These are phyloP conservation scores for Ibycter americanus DNA, from an alignment of 2,797 vertebrate species.

Conservation along the genomic window DNA sequence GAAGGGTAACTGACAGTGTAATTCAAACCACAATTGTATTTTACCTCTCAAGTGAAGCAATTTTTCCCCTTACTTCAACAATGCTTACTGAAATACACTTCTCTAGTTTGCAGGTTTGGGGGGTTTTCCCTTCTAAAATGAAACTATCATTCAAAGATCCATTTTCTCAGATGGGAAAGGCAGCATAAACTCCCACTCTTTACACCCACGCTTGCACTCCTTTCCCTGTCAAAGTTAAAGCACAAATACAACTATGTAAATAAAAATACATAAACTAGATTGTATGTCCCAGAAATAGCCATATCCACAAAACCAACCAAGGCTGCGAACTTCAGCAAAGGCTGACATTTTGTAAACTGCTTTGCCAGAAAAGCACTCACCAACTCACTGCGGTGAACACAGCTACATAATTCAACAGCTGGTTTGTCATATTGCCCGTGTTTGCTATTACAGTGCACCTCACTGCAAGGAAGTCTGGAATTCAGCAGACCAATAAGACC, in stretches of 20 bases:
- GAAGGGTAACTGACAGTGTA: not conserved
- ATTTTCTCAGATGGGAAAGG: not conserved
- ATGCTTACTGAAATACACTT: not conserved
- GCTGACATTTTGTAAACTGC: not conserved
- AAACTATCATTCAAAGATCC: not conserved
- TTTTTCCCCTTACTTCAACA: not conserved
- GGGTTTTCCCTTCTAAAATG: not conserved
- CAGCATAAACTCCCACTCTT: not conserved
- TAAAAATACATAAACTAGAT: not conserved
- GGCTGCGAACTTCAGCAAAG: not conserved
- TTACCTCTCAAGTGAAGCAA: not conserved
- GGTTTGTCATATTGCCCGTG: accelerated
- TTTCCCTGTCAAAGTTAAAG: not conserved
- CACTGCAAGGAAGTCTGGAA: not conserved
- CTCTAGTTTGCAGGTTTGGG: not conserved
- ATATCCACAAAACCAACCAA: not conserved
- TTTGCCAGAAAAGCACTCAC: not conserved
- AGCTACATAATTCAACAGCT: not conserved
- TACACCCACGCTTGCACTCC: not conserved
- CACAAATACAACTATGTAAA: not conserved
- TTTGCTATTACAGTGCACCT: not conserved
- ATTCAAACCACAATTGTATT: not conserved
- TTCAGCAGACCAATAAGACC: not conserved
- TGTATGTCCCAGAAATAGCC: not conserved
- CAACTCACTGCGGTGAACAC: not conserved